Conservation (phyloP, 2,797 vertebrate species). For the Brachyrhaphis roseni region DNA sequence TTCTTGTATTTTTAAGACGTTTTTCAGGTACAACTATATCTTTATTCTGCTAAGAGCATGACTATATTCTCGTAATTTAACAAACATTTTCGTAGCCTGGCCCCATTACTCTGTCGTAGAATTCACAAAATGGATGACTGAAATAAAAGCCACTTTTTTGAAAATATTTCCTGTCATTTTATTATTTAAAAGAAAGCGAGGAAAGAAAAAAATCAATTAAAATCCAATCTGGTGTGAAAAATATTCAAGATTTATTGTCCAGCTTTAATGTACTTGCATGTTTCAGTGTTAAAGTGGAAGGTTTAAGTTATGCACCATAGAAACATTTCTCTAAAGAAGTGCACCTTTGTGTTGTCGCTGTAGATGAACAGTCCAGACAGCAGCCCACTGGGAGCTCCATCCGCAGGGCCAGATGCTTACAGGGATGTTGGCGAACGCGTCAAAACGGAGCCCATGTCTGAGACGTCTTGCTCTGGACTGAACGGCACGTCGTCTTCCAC, state of each 20-base stretch:
- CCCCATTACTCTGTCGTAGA: too few relatives aligned
- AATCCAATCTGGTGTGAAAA: background rate
- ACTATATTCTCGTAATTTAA: too few relatives aligned
- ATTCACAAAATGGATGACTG: background rate
- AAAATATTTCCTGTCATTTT: background rate
- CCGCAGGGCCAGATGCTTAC: slow-evolving; percentile 85
- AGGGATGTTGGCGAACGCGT: slow-evolving; percentile 87
- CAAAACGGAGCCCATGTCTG: slow-evolving; percentile 87
- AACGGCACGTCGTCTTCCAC: slow-evolving; percentile 61
- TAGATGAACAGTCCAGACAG: slow-evolving; percentile 96
- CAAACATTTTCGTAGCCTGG: background rate
- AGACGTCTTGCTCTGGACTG: slow-evolving; percentile 76
- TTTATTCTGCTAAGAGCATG: too few relatives aligned
- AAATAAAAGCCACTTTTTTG: background rate
- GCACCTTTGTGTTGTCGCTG: slow-evolving; percentile 18
- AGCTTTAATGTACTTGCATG: background rate
- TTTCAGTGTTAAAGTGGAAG: background rate
- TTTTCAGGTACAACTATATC: too few relatives aligned
- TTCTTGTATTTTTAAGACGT: too few relatives aligned
- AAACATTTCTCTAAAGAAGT: background rate
- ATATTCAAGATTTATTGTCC: background rate
- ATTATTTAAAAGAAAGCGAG: background rate
- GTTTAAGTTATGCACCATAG: background rate
- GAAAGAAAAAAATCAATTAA: background rate
- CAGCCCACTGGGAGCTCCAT: slow-evolving; percentile 82